A percentile compares a stretch with the other conserved stretches of the same genome.
Conservation (phyloP, 2,797 vertebrate genomes). For the Molossus molossus region DNA sequence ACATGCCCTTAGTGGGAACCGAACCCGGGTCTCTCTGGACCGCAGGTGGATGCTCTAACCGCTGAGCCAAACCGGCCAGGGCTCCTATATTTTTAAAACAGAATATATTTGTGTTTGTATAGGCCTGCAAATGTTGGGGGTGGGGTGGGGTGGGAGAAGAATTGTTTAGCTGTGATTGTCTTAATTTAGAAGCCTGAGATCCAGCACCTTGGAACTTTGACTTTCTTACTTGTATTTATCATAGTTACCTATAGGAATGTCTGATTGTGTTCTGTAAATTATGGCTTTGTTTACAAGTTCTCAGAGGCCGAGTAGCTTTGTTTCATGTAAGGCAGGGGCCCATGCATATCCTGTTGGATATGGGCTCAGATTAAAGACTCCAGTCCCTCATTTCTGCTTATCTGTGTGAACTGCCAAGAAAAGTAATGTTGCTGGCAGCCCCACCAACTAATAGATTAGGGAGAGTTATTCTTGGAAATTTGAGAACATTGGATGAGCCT, state of each 20-base stretch:
- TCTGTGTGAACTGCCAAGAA: slow-evolving; percentile 21
- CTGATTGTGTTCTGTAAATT: not conserved
- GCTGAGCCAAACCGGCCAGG: too few relatives aligned
- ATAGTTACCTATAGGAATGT: not conserved
- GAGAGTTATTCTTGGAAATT: slow-evolving; percentile 39
- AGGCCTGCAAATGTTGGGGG: not conserved
- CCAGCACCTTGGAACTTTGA: slow-evolving; percentile 46
- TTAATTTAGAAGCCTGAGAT: slow-evolving; percentile 56
- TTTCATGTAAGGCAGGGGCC: not conserved
- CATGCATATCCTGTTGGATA: not conserved
- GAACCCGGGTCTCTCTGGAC: too few relatives aligned
- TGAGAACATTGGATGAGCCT: slow-evolving; percentile 37
- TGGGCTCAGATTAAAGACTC: not conserved
- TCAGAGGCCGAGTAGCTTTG: not conserved
- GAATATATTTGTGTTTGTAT: slow-evolving; percentile 2
- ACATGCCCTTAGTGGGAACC: too few relatives aligned
- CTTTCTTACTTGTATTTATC: slow-evolving; percentile 13
- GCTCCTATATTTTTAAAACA: slow-evolving; percentile 19
- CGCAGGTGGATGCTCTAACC: too few relatives aligned
- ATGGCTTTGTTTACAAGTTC: slow-evolving; percentile 7
- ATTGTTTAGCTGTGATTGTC: not conserved
- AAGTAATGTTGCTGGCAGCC: not conserved
- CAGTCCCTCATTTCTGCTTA: slow-evolving; percentile 20
- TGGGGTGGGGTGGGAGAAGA: not conserved
- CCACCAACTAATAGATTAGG: not conserved